These are phyloP conservation scores for Varroa destructor DNA, from an alignment of 1,140 invertebrate species.

Conservation along the genomic window DNA sequence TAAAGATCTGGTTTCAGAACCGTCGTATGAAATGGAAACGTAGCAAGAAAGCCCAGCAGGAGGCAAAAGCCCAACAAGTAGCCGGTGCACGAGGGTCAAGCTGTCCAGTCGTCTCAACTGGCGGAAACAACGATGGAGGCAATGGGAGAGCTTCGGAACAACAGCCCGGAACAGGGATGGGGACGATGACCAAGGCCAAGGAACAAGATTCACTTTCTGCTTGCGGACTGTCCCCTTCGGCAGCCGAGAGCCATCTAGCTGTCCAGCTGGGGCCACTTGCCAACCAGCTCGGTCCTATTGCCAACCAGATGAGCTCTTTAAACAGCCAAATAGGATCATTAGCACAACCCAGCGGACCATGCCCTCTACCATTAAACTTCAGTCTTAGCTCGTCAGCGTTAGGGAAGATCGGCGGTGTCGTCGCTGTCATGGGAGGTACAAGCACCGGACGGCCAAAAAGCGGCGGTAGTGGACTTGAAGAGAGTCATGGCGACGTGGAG, in stretches of 20 bases:
- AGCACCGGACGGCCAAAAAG: no score
- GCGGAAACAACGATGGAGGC: slow-evolving; percentile 15
- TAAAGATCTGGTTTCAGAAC: slow-evolving; percentile 94
- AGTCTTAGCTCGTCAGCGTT: slow-evolving; percentile 14
- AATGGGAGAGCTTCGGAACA: neutral
- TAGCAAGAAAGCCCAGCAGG: slow-evolving; percentile 80
- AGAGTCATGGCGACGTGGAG: neutral
- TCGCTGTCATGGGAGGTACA: no score
- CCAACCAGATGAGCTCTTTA: slow-evolving; percentile 4
- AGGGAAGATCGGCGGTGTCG: no score
- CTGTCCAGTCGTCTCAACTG: neutral
- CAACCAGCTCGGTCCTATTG: no score
- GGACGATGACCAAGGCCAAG: neutral
- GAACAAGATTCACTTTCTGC: neutral
- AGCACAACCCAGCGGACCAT: neutral
- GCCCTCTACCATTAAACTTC: neutral
- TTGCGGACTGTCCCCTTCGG: neutral
- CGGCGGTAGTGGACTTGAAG: neutral
- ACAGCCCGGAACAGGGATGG: no score
- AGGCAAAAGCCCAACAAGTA: slow-evolving; percentile 38
- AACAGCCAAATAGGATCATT: neutral
- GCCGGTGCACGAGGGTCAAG: neutral
- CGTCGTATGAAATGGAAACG: slow-evolving; percentile 89
- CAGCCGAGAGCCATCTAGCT: no score
- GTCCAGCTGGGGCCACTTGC: no score